These are phyloP conservation scores for Herpailurus yagouaroundi DNA, from an alignment of 2,113 vertebrate species.

Conservation along the genomic window DNA sequence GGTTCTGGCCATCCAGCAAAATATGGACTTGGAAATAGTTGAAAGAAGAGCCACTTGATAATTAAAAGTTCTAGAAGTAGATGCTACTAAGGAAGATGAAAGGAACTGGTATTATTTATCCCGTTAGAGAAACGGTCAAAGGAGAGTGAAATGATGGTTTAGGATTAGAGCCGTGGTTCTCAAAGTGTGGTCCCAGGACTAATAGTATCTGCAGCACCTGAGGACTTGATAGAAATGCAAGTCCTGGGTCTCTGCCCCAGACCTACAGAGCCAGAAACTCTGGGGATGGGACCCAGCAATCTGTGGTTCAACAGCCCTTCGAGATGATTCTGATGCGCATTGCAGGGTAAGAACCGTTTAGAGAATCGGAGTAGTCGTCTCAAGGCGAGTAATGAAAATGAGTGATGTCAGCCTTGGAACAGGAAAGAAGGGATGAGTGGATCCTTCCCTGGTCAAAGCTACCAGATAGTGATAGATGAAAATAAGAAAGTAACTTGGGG, in stretches of 20 bases:
- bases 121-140: background rate
- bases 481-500: background rate
- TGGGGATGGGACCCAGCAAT: background rate
- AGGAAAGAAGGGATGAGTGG: background rate
- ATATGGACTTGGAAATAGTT: conserved; percentile 8
- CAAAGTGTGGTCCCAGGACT: background rate
- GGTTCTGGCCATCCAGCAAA: background rate
- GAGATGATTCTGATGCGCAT: background rate
- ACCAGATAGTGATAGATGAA: background rate
- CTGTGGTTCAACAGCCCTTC: background rate
- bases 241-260: background rate
- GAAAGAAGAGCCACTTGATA: background rate
- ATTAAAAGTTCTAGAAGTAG: conserved; percentile 40
- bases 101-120: background rate
- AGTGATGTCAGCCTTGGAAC: background rate
- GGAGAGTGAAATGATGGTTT: background rate
- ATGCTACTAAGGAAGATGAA: background rate
- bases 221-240: background rate
- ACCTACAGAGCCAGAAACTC: background rate
- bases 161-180: background rate
- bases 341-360: background rate
- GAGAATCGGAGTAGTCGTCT: background rate
- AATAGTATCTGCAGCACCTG: background rate
- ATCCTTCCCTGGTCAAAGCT: background rate
- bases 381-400: background rate